Percentiles rank a stretch among this genome's conserved stretches.
Evolutionary conservation across 2,888 invertebrate species (phyloP).

Genomic region (Stenoptilia bipunctidactyla): DNA sequence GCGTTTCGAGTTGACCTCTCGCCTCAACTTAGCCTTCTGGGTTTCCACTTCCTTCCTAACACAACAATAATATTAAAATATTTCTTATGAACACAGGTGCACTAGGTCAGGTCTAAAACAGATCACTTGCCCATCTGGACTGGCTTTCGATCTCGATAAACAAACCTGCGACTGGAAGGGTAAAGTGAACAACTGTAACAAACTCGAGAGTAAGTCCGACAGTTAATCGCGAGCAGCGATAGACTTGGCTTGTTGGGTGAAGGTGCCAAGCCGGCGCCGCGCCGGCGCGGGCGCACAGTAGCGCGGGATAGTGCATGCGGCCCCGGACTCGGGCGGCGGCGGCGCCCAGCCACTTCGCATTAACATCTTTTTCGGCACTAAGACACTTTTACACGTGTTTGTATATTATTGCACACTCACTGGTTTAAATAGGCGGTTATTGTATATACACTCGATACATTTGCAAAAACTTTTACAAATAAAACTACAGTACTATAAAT

Average conservation of each 20-base stretch:
- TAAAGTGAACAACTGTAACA: constrained; percentile 97
- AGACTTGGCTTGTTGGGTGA: constrained; percentile 63
- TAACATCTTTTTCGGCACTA: constrained; percentile 29
- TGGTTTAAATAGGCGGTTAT: no score
- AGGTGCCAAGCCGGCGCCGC: constrained; percentile 61
- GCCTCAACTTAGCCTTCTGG: constrained; percentile 43
- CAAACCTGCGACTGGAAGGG: constrained; percentile 99
- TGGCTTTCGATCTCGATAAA: constrained; percentile 97
- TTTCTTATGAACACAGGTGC: constrained; percentile 82
- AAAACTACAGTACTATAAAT: no score
- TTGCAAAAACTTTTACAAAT: no score
- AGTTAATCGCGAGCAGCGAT: constrained; percentile 61
- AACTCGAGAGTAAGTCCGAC: constrained; percentile 92
- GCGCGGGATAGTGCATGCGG: constrained; percentile 63
- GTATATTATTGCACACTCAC: no score
- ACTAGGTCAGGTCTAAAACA: constrained; percentile 96
- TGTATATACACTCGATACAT: no score
- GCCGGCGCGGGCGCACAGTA: constrained; percentile 65
- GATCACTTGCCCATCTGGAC: constrained; percentile 96
- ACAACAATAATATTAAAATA: constrained; percentile 49
- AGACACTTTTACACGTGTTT: no score
- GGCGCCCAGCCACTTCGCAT: constrained; percentile 27
- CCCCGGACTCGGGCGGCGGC: constrained; percentile 44
- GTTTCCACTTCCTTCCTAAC: constrained; percentile 48
- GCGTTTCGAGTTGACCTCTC: constrained; percentile 9